phyloP scores from a whole-genome alignment of 2,797 vertebrate genomes.

The Sebastes elongatus region DNA sequence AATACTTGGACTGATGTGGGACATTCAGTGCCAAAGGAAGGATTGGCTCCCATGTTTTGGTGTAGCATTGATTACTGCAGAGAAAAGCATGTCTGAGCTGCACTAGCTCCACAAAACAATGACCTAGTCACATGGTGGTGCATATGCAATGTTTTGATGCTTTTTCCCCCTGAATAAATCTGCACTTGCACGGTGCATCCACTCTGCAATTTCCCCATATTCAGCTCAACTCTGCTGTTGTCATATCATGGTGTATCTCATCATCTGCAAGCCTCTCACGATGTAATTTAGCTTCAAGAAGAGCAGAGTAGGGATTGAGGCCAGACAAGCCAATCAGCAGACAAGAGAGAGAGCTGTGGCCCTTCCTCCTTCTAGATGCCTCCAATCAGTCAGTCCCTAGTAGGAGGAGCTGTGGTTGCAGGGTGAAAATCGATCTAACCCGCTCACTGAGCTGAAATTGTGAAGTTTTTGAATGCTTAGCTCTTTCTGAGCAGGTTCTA shows the following conservation, averaged over 20 bases:
- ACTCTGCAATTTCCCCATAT: neutral
- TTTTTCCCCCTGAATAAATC: neutral
- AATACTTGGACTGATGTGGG: neutral
- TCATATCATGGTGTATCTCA: neutral
- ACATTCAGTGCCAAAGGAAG: neutral
- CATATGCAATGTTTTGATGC: neutral
- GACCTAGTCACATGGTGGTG: slow-evolving; percentile 16
- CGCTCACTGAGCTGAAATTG: slow-evolving; percentile 59
- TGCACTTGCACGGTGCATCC: neutral
- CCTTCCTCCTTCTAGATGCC: slow-evolving; percentile 37
- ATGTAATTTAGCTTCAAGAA: neutral
- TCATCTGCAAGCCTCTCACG: slow-evolving; percentile 46
- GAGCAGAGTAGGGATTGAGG: neutral
- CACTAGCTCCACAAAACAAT: neutral
- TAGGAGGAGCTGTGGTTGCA: slow-evolving; percentile 49
- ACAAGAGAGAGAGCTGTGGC: slow-evolving; percentile 2
- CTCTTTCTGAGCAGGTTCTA: slow-evolving; percentile 50
- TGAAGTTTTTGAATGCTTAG: slow-evolving; percentile 52
- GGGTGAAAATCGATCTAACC: slow-evolving; percentile 49
- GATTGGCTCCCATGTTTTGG: neutral
- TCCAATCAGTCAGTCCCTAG: slow-evolving; percentile 57
- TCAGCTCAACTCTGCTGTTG: neutral
- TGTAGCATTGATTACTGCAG: neutral
- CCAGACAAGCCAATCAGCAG: slow-evolving; percentile 54
- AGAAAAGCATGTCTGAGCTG: neutral